Evolutionary conservation across 2,113 vertebrate genomes (phyloP).

Genomic region (Maccullochella peelii): DNA sequence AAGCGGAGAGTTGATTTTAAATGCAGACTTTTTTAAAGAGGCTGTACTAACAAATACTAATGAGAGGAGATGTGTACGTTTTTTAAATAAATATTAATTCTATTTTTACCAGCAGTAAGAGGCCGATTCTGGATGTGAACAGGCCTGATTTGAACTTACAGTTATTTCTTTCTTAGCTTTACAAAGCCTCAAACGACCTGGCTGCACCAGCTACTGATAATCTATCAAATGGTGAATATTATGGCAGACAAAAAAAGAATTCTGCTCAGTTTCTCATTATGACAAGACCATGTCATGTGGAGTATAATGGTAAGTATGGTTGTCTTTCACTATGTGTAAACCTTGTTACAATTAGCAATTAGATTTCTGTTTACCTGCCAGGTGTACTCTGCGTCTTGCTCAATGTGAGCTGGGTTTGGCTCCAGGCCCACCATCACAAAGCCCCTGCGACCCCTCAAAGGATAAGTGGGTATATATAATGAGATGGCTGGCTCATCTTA

Average conservation of each 20-base stretch:
- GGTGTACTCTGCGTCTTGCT: no score
- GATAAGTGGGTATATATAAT: no score
- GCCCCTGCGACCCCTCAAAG: no score
- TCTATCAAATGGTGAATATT: neutral
- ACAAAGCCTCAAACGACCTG: neutral
- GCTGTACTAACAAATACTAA: neutral
- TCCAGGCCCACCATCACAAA: no score
- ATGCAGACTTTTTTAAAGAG: constrained; percentile 4
- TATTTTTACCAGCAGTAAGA: neutral
- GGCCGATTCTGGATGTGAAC: neutral
- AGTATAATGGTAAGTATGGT: no score
- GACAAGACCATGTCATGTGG: no score
- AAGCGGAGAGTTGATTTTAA: constrained; percentile 8
- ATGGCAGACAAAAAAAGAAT: neutral
- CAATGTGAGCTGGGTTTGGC: no score
- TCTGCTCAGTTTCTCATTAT: neutral
- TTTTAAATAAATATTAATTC: neutral
- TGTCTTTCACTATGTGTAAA: no score
- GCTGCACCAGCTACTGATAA: neutral
- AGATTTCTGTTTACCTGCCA: no score
- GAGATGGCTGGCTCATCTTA: no score
- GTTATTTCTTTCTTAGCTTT: neutral
- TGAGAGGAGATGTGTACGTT: neutral
- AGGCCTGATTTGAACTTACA: neutral
- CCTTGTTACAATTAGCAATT: no score